phyloP scores from a whole-genome alignment of 2,113 vertebrate species.

The Podarcis cretensis region DNA sequence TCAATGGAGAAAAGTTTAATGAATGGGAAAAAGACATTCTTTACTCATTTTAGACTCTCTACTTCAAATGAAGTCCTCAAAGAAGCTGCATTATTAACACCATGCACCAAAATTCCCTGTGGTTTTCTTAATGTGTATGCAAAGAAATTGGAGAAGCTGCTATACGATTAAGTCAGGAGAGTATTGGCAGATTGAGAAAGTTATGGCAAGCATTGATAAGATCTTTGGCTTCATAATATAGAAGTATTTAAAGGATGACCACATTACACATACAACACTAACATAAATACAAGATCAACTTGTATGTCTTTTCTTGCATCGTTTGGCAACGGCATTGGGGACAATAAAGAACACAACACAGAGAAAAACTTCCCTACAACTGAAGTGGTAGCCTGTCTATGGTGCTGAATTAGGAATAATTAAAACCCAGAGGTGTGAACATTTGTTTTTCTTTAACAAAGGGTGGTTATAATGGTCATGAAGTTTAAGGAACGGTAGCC shows the following conservation, averaged over 20 bases:
- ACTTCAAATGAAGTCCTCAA: slow-evolving; percentile 40
- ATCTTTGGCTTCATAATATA: slow-evolving; percentile 24
- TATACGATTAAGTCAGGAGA: slow-evolving; percentile 56
- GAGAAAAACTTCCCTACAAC: neutral
- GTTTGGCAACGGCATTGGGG: neutral
- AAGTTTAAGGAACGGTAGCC: neutral
- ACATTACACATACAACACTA: neutral
- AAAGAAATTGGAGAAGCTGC: slow-evolving; percentile 52
- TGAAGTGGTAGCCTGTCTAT: neutral
- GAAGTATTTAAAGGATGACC: slow-evolving; percentile 50
- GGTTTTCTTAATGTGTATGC: slow-evolving; percentile 34
- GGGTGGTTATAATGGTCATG: neutral
- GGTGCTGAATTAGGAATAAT: neutral
- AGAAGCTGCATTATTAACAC: slow-evolving; percentile 49
- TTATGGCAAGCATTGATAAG: neutral
- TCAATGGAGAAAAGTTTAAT: slow-evolving; percentile 67
- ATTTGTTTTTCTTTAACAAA: neutral
- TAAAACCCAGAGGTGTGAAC: neutral
- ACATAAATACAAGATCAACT: neutral
- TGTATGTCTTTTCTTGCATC: neutral
- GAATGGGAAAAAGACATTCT: slow-evolving; percentile 65
- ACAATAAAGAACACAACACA: neutral
- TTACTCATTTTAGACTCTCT: slow-evolving; percentile 63
- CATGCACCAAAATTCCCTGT: slow-evolving; percentile 44
- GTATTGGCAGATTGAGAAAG: slow-evolving; percentile 29